phyloP scores from a whole-genome alignment of 2,888 invertebrate genomes.

The Napeogenes inachia region DNA sequence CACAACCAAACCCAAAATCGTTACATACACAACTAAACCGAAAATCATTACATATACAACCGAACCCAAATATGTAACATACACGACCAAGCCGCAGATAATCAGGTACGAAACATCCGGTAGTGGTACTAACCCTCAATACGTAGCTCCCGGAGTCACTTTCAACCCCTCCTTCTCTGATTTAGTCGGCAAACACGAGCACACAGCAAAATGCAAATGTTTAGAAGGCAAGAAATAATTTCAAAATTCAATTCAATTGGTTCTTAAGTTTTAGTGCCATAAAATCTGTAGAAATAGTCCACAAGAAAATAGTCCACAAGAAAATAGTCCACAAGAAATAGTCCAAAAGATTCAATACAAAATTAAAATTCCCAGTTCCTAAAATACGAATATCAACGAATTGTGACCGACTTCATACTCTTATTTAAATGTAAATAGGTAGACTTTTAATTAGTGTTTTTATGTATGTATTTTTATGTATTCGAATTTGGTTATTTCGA shows the following conservation, averaged over 20 bases:
- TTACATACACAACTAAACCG: conserved; percentile 55
- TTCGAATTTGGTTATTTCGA: conserved; percentile 20
- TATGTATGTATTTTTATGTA: conserved; percentile 23
- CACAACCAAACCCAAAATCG: conserved; percentile 39
- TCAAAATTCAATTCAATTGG: conserved; percentile 6
- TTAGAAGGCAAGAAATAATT: conserved; percentile 55
- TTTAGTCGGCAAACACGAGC: conserved; percentile 52
- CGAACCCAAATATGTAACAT: conserved; percentile 49
- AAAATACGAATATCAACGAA: conserved; percentile 9
- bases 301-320: too few species aligned
- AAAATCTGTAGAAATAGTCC: conserved; percentile 27
- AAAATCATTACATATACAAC: conserved; percentile 56
- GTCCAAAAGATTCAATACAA: conserved; percentile 12
- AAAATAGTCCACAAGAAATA: too few species aligned
- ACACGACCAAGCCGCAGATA: conserved; percentile 48
- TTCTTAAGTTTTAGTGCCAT: conserved; percentile 48
- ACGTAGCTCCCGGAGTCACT: conserved; percentile 56
- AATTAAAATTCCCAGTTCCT: conserved; percentile 21
- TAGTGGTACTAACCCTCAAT: conserved; percentile 59
- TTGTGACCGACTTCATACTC: conserved; percentile 12
- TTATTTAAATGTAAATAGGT: conserved; percentile 25
- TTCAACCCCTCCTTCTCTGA: conserved; percentile 58
- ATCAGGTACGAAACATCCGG: conserved; percentile 65
- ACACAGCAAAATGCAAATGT: conserved; percentile 63
- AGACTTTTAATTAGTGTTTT: conserved; percentile 19